Percentiles rank a stretch among this genome's conserved stretches.
Evolutionary conservation across 2,797 vertebrate species (phyloP).

Genomic region (Bucorvus abyssinicus): DNA sequence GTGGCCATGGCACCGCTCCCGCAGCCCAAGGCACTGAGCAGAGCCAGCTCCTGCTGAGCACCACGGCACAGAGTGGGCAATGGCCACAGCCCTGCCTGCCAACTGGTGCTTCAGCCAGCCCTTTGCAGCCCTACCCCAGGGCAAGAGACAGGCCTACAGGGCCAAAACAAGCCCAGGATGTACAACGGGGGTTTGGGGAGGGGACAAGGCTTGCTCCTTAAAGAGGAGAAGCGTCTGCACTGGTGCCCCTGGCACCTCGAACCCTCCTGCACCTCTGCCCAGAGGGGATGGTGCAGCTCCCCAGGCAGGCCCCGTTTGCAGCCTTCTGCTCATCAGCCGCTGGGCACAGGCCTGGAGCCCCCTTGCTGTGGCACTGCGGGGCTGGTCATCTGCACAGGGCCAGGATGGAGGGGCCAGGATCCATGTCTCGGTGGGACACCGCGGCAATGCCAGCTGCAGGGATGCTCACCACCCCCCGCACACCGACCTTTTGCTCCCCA

Average conservation of each 20-base stretch:
- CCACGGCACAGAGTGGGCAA: accelerated
- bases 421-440: accelerated
- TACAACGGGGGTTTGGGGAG: background rate
- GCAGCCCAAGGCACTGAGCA: conserved; percentile 24
- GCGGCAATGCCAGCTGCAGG: background rate
- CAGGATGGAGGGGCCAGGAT: background rate
- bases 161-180: background rate
- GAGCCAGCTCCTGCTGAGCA: background rate
- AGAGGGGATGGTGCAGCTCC: background rate
- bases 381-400: background rate
- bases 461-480: background rate
- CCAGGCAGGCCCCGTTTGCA: background rate
- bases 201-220: background rate
- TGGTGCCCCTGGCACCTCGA: background rate
- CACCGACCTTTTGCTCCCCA: background rate
- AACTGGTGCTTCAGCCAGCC: background rate
- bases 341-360: background rate
- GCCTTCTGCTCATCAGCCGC: background rate
- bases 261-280: background rate
- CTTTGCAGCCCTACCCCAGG: background rate
- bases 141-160: background rate
- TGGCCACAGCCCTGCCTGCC: background rate
- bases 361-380: background rate
- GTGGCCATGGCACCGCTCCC: background rate
- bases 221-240: background rate